A percentile compares a stretch with the other conserved stretches of the same genome.
Evolutionary conservation across 2,797 vertebrate species (phyloP).

Genomic region (Notolabrus celidotus): DNA sequence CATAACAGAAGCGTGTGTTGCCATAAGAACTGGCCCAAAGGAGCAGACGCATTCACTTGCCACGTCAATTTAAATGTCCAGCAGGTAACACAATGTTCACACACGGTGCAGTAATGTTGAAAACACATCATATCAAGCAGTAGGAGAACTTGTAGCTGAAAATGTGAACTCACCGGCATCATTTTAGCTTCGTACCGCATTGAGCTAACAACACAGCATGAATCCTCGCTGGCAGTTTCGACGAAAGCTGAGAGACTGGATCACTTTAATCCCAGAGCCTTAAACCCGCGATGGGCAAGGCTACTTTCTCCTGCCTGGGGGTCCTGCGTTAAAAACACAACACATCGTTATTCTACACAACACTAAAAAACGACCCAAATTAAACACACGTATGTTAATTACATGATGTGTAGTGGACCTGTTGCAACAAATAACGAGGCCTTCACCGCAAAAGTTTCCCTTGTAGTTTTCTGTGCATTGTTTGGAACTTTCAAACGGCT

Average conservation of each 20-base stretch:
- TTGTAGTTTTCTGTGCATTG: slow-evolving; percentile 67
- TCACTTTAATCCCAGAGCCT: slow-evolving; percentile 69
- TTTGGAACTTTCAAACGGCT: slow-evolving; percentile 64
- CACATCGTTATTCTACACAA: not conserved
- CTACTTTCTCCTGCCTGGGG: slow-evolving; percentile 63
- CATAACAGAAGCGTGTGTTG: slow-evolving; percentile 6
- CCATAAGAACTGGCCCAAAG: slow-evolving; percentile 11
- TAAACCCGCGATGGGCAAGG: slow-evolving; percentile 60
- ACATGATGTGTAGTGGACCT: slow-evolving; percentile 66
- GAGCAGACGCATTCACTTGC: slow-evolving; percentile 30
- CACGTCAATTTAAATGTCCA: slow-evolving; percentile 71
- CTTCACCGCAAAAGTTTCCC: slow-evolving; percentile 80
- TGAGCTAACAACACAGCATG: slow-evolving; percentile 76
- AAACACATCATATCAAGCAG: not conserved
- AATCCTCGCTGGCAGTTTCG: slow-evolving; percentile 75
- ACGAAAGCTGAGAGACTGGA: slow-evolving; percentile 70
- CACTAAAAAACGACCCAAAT: not conserved
- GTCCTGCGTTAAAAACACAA: slow-evolving; percentile 47
- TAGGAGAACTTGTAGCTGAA: slow-evolving; percentile 18
- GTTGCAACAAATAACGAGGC: slow-evolving; percentile 81
- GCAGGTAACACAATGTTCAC: slow-evolving; percentile 32
- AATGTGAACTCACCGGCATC: slow-evolving; percentile 93
- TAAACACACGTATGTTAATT: not conserved
- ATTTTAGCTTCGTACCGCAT: slow-evolving; percentile 95
- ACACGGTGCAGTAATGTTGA: not conserved